Evolutionary conservation across 2,113 vertebrate species (phyloP), one percentile per base, ranked within the genome.

Genomic region (Speoplatyrhinus poulsoni): DNA sequence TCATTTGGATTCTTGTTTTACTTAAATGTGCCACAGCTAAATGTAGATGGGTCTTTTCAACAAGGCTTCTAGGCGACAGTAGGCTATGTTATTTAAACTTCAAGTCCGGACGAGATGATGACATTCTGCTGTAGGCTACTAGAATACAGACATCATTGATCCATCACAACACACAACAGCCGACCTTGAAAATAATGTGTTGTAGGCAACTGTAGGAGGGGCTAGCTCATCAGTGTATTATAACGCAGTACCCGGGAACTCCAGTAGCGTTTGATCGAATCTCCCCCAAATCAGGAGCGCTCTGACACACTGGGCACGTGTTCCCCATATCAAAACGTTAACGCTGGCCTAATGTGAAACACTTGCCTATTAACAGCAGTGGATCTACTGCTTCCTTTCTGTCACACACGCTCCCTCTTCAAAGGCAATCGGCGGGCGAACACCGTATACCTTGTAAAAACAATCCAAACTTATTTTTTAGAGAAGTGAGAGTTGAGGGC

Each of bases 11-110:
- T 65, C 72, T 69, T 49, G n/a, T 47, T 71, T 66, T 65, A 73
- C 81, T 76, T 85, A 89, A 92, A 93, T 85, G 73, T 88, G 90
- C 77, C 57, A 81, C 85, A 91, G 88, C 88, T 76, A 85, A 70
- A 76, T 87, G 50, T 49, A 72, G 58, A 76, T 63, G 61, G 61
- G 36, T 33, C 54, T 70, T 77, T 64, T 76, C 80, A 86, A 86
- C 78, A 79, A 49, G 62, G 57, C 16, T 67, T 80, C 68, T 26
- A 26, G 26, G 26, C 26, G 26, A 26, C 78, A 50, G 55, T 66
- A 50, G 85, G 69, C 68, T 75, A 5, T 52, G 50, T 41, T 74
- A 76, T 49, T 77, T 67, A 80, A 60, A 81, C 60, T 78, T 52
- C 59, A 81, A 67, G 66, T 72, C 64, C 55, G 60, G 71, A 73